phyloP scores from a whole-genome alignment of 2,113 vertebrate species.

The Zootoca vivipara region DNA sequence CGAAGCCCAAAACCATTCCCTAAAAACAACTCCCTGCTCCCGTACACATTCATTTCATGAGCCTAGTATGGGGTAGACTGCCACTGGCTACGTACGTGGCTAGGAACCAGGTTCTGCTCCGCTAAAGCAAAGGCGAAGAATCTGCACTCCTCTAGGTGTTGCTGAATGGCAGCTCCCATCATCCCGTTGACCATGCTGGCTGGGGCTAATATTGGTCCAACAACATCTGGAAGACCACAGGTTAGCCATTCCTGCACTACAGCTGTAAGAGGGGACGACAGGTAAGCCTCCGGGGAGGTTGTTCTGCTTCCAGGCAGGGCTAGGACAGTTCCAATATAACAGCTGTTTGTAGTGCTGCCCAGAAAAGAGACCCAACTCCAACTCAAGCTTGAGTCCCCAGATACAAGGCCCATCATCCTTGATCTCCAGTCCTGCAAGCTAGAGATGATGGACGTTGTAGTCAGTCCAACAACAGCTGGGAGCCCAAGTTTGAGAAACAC shows the following conservation, averaged over 20 bases:
- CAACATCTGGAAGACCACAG: too few relatives aligned
- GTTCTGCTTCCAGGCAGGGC: neutral
- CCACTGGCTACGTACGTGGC: neutral
- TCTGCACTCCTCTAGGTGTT: neutral
- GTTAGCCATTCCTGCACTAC: too few relatives aligned
- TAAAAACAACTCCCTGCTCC: neutral
- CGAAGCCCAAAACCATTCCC: neutral
- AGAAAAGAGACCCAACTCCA: neutral
- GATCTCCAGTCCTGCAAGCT: too few relatives aligned
- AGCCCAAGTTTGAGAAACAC: too few relatives aligned
- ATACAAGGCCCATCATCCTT: too few relatives aligned
- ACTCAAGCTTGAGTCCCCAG: too few relatives aligned
- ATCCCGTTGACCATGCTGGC: too few relatives aligned
- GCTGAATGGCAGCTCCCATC: too few relatives aligned
- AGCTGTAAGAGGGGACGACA: neutral
- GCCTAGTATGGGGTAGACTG: neutral
- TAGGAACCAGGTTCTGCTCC: neutral
- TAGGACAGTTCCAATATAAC: neutral
- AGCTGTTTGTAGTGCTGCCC: neutral
- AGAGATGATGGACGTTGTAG: too few relatives aligned
- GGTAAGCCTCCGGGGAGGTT: neutral
- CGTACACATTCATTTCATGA: neutral
- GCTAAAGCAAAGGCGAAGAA: neutral
- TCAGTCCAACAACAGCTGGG: too few relatives aligned
- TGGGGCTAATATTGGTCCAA: too few relatives aligned